These are phyloP conservation scores for Python bivittatus DNA, from an alignment of 2,113 vertebrate genomes.

Conservation along the genomic window DNA sequence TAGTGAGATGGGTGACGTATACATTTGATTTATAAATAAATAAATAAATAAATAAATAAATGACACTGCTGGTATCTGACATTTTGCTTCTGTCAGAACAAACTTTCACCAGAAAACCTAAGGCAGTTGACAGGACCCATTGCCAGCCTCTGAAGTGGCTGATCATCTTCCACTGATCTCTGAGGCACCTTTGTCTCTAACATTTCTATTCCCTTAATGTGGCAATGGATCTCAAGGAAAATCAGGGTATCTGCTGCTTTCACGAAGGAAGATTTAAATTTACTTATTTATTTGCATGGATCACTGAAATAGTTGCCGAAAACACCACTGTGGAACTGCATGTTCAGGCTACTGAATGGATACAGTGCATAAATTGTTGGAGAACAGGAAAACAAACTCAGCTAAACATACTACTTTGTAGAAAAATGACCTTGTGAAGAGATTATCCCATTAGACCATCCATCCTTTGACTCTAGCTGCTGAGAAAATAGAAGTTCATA, in stretches of 20 bases:
- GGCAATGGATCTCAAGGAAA: not conserved
- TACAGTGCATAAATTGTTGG: not conserved
- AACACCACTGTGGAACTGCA: not conserved
- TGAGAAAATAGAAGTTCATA: not conserved
- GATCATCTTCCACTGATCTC: not conserved
- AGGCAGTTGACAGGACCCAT: not conserved
- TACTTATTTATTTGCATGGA: not conserved
- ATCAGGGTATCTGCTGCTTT: not conserved
- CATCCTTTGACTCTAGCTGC: not conserved
- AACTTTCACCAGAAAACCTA: not conserved
- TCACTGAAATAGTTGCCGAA: not conserved
- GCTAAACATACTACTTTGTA: not conserved
- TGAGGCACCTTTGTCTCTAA: not conserved
- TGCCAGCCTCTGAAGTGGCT: not conserved
- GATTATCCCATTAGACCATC: not conserved
- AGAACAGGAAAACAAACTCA: not conserved
- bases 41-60: too few species aligned
- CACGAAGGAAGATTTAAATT: too few species aligned
- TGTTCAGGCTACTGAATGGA: not conserved
- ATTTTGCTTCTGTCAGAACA: not conserved
- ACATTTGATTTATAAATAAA: too few species aligned
- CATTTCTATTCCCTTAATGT: not conserved
- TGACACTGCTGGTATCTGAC: not conserved
- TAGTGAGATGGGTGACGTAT: too few species aligned
- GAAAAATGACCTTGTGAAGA: not conserved